Base-by-base conservation (phyloP, 1,140 invertebrate species). In the Chymomyza costata region DNA sequence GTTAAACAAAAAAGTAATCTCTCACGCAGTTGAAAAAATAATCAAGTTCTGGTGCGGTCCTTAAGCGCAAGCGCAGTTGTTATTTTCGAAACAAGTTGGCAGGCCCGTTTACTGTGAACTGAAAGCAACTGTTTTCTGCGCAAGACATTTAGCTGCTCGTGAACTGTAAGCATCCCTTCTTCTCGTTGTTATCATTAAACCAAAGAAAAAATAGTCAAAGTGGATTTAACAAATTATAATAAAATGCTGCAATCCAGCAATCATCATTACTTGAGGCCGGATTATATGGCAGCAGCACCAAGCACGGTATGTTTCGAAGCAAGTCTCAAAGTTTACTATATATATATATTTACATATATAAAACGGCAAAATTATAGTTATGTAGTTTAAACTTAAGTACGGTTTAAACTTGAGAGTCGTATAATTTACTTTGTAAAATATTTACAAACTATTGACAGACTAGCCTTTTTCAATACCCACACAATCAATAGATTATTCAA, bases 201-300 rank as follows among this genome's bases (percentile, higher is more conserved):
- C 59, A 71, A 81, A 65, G 60, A 81, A 66, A 70, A n/a, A 83
- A 78, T 74, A 82, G 38, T 84, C 82, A 85, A 85, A 84, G 82
- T 85, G 83, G 83, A 85, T 85, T 84, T 85, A 84, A 83, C 83
- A 73, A 85, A 85, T 65, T 84, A 85, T 64, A 84, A 82, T 62
- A 89, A 87, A 69, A 94, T 94, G 93, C 90, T 95, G 89, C 94
- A 93, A 82, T 93, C 92, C 74, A 92, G 90, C 83, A 88, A 89
- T 62, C 95, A 89, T 60, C 95, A 96, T 88, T 96, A 96, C 87
- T 89, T 96, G 82, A 90, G 93, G 87, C 94, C 95, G 89, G 95
- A 96, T 88, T 96, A 96, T 86, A 89, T 96, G 83, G 93, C 94
- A 73, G 93, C 95, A 65, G 87, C 95, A 61, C 93, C 94, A 51